Evolutionary conservation across 1,140 invertebrate genomes (phyloP).

Genomic region (Lucilia cuprina): DNA sequence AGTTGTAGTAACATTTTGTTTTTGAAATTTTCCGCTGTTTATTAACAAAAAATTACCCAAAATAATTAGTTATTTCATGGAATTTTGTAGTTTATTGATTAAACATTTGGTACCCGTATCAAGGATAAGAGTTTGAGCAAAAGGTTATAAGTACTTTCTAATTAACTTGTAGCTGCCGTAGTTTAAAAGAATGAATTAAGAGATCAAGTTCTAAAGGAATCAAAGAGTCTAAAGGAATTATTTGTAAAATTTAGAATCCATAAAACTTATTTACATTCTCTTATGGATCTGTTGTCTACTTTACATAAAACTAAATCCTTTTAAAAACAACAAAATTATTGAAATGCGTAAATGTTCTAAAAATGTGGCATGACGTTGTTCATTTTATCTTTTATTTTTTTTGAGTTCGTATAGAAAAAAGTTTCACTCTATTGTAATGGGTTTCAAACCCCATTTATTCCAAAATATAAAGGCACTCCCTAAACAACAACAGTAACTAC

Average conservation of each 20-base stretch:
- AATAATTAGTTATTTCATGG: neutral
- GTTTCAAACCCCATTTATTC: neutral
- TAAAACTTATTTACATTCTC: neutral
- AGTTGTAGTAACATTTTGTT: too few relatives aligned
- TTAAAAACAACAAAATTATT: neutral
- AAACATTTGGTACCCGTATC: neutral
- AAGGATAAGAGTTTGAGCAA: neutral
- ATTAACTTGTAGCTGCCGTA: neutral
- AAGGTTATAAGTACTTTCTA: neutral
- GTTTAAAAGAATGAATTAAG: neutral
- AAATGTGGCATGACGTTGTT: constrained; percentile 24
- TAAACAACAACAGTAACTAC: neutral
- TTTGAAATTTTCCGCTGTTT: too few relatives aligned
- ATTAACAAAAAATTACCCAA: neutral
- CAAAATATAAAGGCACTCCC: neutral
- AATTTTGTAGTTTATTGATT: constrained; percentile 4
- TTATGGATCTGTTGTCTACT: neutral
- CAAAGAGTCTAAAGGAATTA: neutral
- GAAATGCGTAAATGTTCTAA: constrained; percentile 29
- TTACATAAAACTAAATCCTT: neutral
- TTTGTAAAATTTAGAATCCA: neutral
- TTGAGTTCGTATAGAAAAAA: too few relatives aligned
- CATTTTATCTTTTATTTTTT: neutral
- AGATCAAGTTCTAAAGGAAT: neutral
- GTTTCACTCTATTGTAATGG: neutral